Evolutionary conservation across 2,797 vertebrate genomes (phyloP), one percentile per base, ranked within the genome.

Genomic region (Enteromius unitaeniatus): DNA sequence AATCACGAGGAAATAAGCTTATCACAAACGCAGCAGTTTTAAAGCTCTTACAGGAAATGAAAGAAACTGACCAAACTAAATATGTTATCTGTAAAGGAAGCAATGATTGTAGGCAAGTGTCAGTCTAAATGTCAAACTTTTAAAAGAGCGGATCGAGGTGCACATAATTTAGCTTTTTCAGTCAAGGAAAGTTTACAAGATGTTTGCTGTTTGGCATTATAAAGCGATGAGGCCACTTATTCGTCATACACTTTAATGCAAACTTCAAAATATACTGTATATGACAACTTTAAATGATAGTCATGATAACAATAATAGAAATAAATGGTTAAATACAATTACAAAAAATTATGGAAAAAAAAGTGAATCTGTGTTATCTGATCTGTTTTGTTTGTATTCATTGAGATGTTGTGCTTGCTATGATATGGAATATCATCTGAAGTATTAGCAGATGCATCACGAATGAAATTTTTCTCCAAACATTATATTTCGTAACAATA

Each of bases 91-190:
- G 79, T 79, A 76, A 80, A 73, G 37, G 79, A 77, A 64, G 65
- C 65, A 78, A 83, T 79, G 73, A 83, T 80, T 60, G 62, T 60
- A 60, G 65, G 58, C 79, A 86, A 83, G 75, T 60, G 68, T 53
- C 40, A 31, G 73, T 51, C 86, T 88, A 88, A 89, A 89, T 88
- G 87, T 85, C 88, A 89, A 65, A 84, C 58, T 84, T 86, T 84
- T 28, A 83, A 87, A 76, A 53, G 83, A 37, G 58, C 13, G 64
- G 74, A 87, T 85, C 58, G 60, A 81, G 74, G 79, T 72, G 49
- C 79, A 75, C 74, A 60, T 62, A 11, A 37, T 64, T 81, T 2
- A 70, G 81, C 79, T 64, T 76, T 85, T 82, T 67, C 37, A 34
- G 49, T 77, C 31, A 49, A 40, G 78, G 60, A 37, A 65, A 31